phyloP scores from a whole-genome alignment of 1,140 invertebrate species.

The Ips typographus region DNA sequence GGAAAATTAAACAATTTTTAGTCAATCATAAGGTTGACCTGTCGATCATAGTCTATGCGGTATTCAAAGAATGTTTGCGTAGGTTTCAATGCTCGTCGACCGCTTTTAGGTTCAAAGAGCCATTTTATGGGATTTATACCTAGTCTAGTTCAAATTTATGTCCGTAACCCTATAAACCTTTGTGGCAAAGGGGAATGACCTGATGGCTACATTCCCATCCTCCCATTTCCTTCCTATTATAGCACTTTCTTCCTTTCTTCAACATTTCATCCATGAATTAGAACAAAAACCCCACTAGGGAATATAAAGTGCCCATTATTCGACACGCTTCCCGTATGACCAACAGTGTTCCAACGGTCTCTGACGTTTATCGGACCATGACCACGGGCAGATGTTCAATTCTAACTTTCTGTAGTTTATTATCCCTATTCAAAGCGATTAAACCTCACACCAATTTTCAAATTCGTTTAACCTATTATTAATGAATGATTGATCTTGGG shows the following conservation, averaged over 20 bases:
- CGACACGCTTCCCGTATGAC: neutral
- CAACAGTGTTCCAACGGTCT: neutral
- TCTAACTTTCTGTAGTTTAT: no score
- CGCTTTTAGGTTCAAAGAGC: no score
- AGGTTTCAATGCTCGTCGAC: neutral
- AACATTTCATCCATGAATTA: neutral
- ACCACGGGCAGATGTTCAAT: neutral
- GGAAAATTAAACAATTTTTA: neutral
- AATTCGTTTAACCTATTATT: no score
- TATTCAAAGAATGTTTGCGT: neutral
- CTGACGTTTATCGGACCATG: neutral
- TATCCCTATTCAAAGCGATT: no score
- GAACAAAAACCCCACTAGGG: neutral
- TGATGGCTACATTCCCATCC: neutral
- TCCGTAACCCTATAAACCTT: neutral
- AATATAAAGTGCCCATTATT: neutral
- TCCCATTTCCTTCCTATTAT: neutral
- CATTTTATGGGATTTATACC: no score
- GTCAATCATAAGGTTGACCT: neutral
- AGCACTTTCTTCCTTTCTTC: neutral
- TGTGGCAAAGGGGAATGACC: neutral
- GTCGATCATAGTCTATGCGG: neutral
- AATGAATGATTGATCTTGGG: no score
- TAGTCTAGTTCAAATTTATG: neutral
- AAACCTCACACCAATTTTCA: no score